These are phyloP conservation scores for Drosophila nigromelanica DNA, from an alignment of 1,140 invertebrate genomes.

Conservation along the genomic window DNA sequence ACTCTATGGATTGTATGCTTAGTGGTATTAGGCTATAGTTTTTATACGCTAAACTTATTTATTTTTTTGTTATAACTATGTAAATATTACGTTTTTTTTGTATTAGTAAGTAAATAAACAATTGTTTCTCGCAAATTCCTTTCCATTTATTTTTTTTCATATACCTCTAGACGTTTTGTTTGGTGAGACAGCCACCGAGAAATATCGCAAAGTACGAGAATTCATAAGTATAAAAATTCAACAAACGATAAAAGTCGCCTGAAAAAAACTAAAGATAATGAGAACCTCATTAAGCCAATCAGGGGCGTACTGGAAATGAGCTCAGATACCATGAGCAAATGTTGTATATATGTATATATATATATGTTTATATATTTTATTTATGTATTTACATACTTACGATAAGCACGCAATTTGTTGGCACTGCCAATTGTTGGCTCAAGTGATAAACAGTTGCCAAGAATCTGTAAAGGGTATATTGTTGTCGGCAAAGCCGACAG, in stretches of 20 bases:
- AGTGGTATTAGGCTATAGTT: constrained; percentile 11
- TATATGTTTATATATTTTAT: neutral
- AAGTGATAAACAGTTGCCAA: neutral
- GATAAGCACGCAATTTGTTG: constrained; percentile 8
- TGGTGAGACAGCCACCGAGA: too few species aligned
- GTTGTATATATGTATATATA: neutral
- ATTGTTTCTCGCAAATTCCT: constrained; percentile 47
- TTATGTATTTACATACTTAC: constrained; percentile 7
- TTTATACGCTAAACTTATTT: constrained; percentile 65
- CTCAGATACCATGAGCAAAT: too few species aligned
- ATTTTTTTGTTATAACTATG: constrained; percentile 55
- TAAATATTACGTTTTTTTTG: constrained; percentile 37
- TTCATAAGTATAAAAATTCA: neutral
- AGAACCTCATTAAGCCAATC: neutral
- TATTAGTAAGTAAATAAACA: neutral
- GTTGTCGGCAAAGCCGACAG: neutral
- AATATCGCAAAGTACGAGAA: too few species aligned
- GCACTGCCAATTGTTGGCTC: constrained; percentile 5
- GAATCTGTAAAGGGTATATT: neutral
- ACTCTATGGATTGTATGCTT: too few species aligned
- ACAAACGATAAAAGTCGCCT: neutral
- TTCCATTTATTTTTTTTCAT: neutral
- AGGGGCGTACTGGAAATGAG: constrained; percentile 22
- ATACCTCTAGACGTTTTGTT: neutral
- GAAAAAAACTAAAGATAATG: neutral